Conservation (phyloP, 2,113 vertebrate genomes). For the Cyprinodon variegatus region DNA sequence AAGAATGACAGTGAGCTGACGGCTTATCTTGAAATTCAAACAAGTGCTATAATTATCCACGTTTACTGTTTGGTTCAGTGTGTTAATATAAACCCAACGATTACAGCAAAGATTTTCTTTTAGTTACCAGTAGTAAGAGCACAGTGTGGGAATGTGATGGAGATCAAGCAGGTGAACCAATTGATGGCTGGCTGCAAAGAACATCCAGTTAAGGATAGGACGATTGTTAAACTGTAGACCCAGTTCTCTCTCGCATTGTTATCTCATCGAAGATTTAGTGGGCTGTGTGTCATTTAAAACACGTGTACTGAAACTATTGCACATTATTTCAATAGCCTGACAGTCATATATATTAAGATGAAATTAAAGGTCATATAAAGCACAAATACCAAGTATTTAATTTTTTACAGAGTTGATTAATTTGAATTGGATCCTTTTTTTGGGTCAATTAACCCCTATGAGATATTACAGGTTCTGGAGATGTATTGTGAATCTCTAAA, state of each 20-base stretch:
- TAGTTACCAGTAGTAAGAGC: neutral
- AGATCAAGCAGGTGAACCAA: neutral
- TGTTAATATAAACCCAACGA: neutral
- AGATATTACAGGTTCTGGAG: too few species aligned
- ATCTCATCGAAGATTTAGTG: neutral
- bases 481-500: too few species aligned
- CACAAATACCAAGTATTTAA: too few species aligned
- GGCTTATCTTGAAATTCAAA: neutral
- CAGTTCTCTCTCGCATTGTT: neutral
- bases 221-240: neutral
- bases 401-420: too few species aligned
- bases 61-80: neutral
- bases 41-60: neutral
- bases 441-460: too few species aligned
- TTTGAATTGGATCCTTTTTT: too few species aligned
- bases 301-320: too few species aligned
- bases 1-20: neutral
- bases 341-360: too few species aligned
- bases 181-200: too few species aligned
- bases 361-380: too few species aligned
- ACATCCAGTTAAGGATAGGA: neutral
- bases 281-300: too few species aligned
- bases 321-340: too few species aligned
- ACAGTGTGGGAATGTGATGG: neutral
- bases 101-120: neutral